Percentiles rank a stretch among this genome's conserved stretches.
These are phyloP conservation scores for Nyctereutes procyonoides DNA, from an alignment of 2,113 vertebrate species.

Conservation along the genomic window DNA sequence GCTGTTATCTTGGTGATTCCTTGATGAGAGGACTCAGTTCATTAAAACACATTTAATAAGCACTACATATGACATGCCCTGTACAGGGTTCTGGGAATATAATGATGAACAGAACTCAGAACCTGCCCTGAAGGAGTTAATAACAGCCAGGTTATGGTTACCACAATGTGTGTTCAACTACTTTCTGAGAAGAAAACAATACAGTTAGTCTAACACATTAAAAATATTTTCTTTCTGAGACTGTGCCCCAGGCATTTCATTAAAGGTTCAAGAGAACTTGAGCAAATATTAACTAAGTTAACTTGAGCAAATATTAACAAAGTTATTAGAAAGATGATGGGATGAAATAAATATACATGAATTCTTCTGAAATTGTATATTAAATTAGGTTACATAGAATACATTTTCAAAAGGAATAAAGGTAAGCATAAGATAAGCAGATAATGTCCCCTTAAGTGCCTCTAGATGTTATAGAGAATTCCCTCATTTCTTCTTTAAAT, in stretches of 20 bases:
- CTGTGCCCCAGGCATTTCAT: neutral
- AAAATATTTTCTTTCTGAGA: neutral
- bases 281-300: neutral
- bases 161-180: neutral
- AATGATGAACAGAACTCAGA: neutral
- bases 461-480: neutral
- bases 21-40: neutral
- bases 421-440: neutral
- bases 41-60: neutral
- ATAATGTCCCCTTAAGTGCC: too few species aligned
- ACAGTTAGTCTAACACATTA: neutral
- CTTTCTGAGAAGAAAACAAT: neutral
- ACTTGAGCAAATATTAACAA: neutral
- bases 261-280: neutral
- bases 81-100: neutral
- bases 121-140: neutral
- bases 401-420: neutral
- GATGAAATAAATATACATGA: slow-evolving; percentile 24
- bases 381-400: neutral
- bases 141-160: neutral
- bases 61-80: neutral
- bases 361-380: neutral
- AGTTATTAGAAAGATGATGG: neutral
- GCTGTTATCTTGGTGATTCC: neutral
- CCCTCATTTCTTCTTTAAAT: neutral